These are phyloP conservation scores for Drosophila putrida DNA, from an alignment of 2,888 invertebrate species.

Conservation along the genomic window DNA sequence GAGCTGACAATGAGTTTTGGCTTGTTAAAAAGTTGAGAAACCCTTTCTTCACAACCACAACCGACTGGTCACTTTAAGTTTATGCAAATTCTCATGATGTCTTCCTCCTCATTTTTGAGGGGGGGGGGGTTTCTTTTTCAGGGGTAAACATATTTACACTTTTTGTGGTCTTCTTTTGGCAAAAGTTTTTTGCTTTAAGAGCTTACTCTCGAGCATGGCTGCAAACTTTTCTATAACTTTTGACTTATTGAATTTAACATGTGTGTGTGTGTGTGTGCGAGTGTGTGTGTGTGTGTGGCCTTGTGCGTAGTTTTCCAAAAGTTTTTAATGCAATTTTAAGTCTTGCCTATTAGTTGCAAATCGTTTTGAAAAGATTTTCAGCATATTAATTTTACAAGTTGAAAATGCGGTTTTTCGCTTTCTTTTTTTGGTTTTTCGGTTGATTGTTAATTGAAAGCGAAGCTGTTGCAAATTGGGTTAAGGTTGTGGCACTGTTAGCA, in stretches of 20 bases:
- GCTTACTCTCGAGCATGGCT: constrained; percentile 21
- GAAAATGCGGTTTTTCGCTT: constrained; percentile 7
- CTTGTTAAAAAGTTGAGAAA: constrained; percentile 54
- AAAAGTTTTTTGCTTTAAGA: constrained; percentile 55
- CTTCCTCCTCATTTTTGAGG: constrained; percentile 43
- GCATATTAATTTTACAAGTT: constrained; percentile 69
- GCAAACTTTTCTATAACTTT: constrained; percentile 65
- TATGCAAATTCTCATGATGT: constrained; percentile 68
- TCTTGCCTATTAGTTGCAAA: constrained; percentile 75
- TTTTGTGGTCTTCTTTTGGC: constrained; percentile 30
- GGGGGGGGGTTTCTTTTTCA: too few relatives aligned
- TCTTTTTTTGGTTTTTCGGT: constrained; percentile 6
- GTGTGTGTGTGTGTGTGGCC: constrained; percentile 24
- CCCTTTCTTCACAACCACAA: constrained; percentile 38
- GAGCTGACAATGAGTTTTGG: constrained; percentile 17
- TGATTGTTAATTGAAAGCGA: constrained; percentile 57
- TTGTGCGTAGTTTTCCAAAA: constrained; percentile 53
- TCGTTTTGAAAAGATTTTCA: constrained; percentile 69
- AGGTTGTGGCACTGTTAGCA: constrained; percentile 52
- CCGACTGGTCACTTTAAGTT: constrained; percentile 54
- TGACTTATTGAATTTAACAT: constrained; percentile 68
- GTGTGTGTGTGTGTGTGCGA: constrained; percentile 5
- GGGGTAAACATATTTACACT: constrained; percentile 31
- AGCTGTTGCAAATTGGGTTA: constrained; percentile 67
- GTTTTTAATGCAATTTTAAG: constrained; percentile 79